Base-by-base conservation (phyloP, 2,888 invertebrate species). In the Hirudinaria manillensis region DNA sequence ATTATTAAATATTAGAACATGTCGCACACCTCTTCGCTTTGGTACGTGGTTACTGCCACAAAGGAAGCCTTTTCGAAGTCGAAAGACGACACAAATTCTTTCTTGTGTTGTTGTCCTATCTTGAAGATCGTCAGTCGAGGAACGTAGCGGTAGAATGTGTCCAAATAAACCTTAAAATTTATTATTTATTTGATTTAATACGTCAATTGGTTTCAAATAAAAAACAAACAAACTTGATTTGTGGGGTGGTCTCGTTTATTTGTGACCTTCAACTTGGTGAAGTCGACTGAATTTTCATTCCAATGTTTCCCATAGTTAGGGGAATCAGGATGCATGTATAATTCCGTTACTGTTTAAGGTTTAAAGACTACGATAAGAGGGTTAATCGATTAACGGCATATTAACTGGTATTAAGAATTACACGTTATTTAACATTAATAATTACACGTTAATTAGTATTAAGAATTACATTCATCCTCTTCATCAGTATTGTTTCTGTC, bases 21-120 rank as follows among this genome's bases (percentile, higher is more conserved):
- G n/a, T 45, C 16, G 16, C 45, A 16, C 10, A 89, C 95, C 88
- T 96, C 95, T 86, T 96, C 95, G 83, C 97, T 98, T 85, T 98
- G 98, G 86, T 98, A 98, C 0, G 98, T 97, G 0, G 98, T 98
- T 24, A 98, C 98, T 0, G 98, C 97, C 80, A 98, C 95, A 85
- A 98, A 98, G 85, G 95, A 94, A 0, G 96, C 96, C 85, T 95
- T 94, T 0, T 93, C 93, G 83, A 96, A 95, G 24, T 93, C 91
- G 85, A 93, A 93, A 0, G 93, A 93, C 83, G 93, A 90, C 77
- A 29, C 32, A 56, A 27, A 29, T 27, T 51, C 56, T 45, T 1
- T 10, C 7, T 51, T 27, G 51, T 70, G 27, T 4, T 70, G n/a
- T 32, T 32, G 51, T 3, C 93, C 93, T 0, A 96, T 94, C 83